Conservation (phyloP, 2,113 vertebrate species). For the Gobio gobio region DNA sequence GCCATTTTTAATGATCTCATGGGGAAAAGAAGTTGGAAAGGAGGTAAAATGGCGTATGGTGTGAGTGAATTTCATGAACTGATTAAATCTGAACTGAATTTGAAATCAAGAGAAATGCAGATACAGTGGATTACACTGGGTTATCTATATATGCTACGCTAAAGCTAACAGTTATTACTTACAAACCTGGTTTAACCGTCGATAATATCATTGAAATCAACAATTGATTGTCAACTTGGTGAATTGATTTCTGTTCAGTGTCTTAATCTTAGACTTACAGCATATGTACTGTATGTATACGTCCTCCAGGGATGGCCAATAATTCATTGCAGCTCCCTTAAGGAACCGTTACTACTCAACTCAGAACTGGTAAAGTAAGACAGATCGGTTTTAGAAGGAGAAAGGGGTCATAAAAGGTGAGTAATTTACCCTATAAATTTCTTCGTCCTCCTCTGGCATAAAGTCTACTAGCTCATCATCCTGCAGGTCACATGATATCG, state of each 20-base stretch:
- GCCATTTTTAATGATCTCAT: conserved; percentile 61
- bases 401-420: conserved; percentile 57
- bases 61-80: conserved; percentile 67
- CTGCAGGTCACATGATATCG: conserved; percentile 99
- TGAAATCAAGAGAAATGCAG: conserved; percentile 53
- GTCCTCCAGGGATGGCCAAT: neutral
- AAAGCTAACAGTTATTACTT: neutral
- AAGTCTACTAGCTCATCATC: conserved; percentile 97
- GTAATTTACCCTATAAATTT: conserved; percentile 95
- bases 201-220: neutral
- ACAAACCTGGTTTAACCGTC: neutral
- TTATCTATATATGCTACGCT: neutral
- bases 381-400: conserved; percentile 33
- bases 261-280: neutral
- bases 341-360: neutral
- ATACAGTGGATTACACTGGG: neutral
- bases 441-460: conserved; percentile 94
- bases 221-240: neutral
- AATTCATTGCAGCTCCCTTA: conserved; percentile 36
- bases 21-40: conserved; percentile 70
- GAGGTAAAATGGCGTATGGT: conserved; percentile 71
- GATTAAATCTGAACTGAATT: conserved; percentile 59
- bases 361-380: neutral
- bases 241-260: neutral
- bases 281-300: neutral